These are phyloP conservation scores for Psylliodes chrysocephalus DNA, from an alignment of 2,888 invertebrate genomes.

Conservation along the genomic window DNA sequence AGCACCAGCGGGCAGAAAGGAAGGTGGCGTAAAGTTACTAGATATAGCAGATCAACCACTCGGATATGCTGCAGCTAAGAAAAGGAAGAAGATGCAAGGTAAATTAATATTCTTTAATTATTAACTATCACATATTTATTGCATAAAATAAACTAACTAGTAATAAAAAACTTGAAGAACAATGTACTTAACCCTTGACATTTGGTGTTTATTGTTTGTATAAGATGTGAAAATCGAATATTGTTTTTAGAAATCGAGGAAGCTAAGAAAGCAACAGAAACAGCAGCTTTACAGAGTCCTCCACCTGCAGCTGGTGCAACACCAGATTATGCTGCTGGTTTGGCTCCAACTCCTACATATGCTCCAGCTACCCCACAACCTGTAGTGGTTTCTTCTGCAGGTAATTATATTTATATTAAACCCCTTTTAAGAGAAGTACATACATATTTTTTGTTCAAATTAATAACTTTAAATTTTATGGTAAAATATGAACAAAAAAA, in stretches of 20 bases:
- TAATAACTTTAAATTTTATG: too few relatives aligned
- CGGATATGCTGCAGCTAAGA: slow-evolving; percentile 85
- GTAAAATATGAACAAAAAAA: too few relatives aligned
- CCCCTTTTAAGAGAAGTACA: too few relatives aligned
- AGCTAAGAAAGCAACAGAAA: slow-evolving; percentile 71
- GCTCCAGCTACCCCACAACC: slow-evolving; percentile 63
- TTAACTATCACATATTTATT: too few relatives aligned
- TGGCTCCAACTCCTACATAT: slow-evolving; percentile 70
- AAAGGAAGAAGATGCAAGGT: slow-evolving; percentile 86
- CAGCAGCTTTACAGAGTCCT: slow-evolving; percentile 59
- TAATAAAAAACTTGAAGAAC: too few relatives aligned
- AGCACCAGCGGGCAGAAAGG: slow-evolving; percentile 78
- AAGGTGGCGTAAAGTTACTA: slow-evolving; percentile 92
- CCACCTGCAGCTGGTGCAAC: slow-evolving; percentile 54
- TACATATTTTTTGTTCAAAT: too few relatives aligned
- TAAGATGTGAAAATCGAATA: too few relatives aligned
- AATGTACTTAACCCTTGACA: too few relatives aligned
- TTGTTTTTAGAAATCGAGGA: slow-evolving; percentile 70
- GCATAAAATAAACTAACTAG: too few relatives aligned
- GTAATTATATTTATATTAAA: too few relatives aligned
- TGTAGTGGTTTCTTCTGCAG: slow-evolving; percentile 51
- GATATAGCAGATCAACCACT: slow-evolving; percentile 94
- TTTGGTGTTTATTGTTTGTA: too few relatives aligned
- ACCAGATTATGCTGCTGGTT: slow-evolving; percentile 86
- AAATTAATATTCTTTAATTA: slow-evolving; percentile 13